These are phyloP conservation scores for Eilema caniola DNA, from an alignment of 2,888 invertebrate species.

Conservation along the genomic window DNA sequence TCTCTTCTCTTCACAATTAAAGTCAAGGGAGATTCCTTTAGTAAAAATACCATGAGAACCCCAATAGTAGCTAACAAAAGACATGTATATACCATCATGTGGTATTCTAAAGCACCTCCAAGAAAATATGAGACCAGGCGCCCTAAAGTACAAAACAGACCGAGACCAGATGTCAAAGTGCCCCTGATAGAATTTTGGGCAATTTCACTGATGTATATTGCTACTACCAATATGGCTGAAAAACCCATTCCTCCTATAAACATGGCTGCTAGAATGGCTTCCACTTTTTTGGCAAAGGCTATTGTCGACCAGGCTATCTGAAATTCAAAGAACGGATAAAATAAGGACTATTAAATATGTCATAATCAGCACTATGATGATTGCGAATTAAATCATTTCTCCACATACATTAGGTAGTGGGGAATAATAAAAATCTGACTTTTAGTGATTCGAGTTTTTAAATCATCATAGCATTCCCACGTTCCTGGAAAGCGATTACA, in stretches of 20 bases:
- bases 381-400: too few relatives aligned
- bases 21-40: conserved; percentile 70
- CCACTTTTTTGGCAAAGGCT: conserved; percentile 57
- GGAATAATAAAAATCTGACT: too few relatives aligned
- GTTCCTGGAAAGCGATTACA: too few relatives aligned
- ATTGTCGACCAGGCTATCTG: conserved; percentile 71
- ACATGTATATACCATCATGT: conserved; percentile 63
- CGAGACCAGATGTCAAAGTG: conserved; percentile 64
- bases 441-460: too few relatives aligned
- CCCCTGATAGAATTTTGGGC: conserved; percentile 74
- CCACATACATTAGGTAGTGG: too few relatives aligned
- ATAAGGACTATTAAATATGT: too few relatives aligned
- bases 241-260: conserved; percentile 69
- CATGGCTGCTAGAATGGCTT: conserved; percentile 62
- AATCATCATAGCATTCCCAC: too few relatives aligned
- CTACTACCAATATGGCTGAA: conserved; percentile 59
- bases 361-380: too few relatives aligned
- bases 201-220: conserved; percentile 71
- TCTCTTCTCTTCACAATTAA: conserved; percentile 68
- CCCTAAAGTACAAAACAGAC: conserved; percentile 60
- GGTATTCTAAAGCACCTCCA: conserved; percentile 67
- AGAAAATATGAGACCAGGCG: conserved; percentile 68
- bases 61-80: conserved; percentile 56
- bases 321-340: conserved; percentile 18
- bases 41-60: conserved; percentile 47